These are phyloP conservation scores for Myrmecobius fasciatus DNA, from an alignment of 2,113 vertebrate genomes.

Conservation along the genomic window DNA sequence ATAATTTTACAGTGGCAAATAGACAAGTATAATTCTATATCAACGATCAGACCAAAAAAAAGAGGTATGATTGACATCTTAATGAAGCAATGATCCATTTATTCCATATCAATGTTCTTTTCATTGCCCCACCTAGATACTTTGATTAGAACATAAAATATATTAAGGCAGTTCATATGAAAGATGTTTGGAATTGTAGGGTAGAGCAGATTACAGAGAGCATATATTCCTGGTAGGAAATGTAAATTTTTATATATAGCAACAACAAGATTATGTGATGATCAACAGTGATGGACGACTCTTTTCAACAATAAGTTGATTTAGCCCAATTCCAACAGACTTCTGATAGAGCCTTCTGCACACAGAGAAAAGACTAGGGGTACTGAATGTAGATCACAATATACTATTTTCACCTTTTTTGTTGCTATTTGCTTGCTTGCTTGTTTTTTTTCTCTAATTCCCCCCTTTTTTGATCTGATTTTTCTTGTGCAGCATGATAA, in stretches of 20 bases:
- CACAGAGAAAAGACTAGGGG: too few species aligned
- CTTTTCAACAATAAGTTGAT: too few species aligned
- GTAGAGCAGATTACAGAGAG: neutral
- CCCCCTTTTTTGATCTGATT: too few species aligned
- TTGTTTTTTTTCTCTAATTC: too few species aligned
- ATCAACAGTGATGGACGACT: too few species aligned
- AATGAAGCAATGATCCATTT: neutral
- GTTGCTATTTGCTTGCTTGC: too few species aligned
- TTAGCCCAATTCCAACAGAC: too few species aligned
- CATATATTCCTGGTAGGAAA: neutral
- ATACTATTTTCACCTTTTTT: too few species aligned
- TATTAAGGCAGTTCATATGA: neutral
- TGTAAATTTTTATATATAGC: neutral
- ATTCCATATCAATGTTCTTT: neutral
- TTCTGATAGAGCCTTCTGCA: too few species aligned
- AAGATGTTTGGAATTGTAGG: neutral
- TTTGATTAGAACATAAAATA: neutral
- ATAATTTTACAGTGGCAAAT: neutral
- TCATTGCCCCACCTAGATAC: neutral
- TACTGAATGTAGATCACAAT: too few species aligned
- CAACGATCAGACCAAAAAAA: neutral
- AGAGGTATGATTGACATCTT: neutral
- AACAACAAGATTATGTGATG: too few species aligned
- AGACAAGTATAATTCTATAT: neutral
- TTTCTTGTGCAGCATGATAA: too few species aligned